Evolutionary conservation across 2,888 invertebrate species (phyloP).

Genomic region (Urechis unicinctus): DNA sequence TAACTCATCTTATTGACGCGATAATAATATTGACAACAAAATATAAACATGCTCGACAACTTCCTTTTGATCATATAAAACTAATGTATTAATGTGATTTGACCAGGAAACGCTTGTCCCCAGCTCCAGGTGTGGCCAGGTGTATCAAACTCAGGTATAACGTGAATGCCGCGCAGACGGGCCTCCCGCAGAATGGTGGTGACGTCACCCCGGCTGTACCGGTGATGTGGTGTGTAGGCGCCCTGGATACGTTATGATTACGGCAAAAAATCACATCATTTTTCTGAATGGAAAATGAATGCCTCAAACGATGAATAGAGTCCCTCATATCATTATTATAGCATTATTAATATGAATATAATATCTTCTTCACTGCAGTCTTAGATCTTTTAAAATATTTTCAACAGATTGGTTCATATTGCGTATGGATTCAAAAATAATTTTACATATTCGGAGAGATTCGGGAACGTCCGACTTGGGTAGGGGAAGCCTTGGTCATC

Average conservation of each 20-base stretch:
- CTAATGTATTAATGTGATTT: not conserved
- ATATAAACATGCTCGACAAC: no score
- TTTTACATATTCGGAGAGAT: slow-evolving; percentile 28
- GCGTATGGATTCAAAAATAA: no score
- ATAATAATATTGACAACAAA: no score
- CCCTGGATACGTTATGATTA: slow-evolving; percentile 9
- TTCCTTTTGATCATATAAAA: not conserved
- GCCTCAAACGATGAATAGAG: no score
- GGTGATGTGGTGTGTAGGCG: slow-evolving; percentile 19
- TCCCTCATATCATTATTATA: not conserved
- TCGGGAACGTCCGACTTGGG: slow-evolving; percentile 27
- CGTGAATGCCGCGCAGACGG: slow-evolving; percentile 23
- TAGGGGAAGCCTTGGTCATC: slow-evolving; percentile 42
- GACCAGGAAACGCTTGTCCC: slow-evolving; percentile 18
- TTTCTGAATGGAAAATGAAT: no score
- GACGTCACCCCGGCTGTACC: slow-evolving; percentile 22
- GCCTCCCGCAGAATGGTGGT: slow-evolving; percentile 21
- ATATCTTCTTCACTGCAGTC: no score
- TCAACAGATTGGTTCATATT: no score
- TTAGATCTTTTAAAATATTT: no score
- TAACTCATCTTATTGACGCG: not conserved
- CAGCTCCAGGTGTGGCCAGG: slow-evolving; percentile 52
- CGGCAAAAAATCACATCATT: no score
- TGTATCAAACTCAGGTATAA: slow-evolving; percentile 39
- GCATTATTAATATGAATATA: not conserved